Percentiles rank a stretch among this genome's conserved stretches.
Evolutionary conservation across 1,140 invertebrate genomes (phyloP).

Genomic region (Magallana gigas): DNA sequence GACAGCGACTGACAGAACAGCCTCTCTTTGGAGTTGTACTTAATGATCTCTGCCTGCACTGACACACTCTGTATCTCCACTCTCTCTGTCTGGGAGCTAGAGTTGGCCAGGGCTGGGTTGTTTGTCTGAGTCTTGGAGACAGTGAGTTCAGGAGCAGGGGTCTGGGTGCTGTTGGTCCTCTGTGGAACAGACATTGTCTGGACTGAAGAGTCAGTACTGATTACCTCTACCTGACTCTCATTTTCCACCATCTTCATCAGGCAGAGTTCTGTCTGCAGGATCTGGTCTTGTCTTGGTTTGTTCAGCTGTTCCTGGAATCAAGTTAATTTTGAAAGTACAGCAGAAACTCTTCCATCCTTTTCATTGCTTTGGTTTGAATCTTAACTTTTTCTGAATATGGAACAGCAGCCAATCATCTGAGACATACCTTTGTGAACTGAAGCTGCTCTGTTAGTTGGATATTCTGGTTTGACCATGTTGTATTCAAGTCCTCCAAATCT

Average conservation of each 20-base stretch:
- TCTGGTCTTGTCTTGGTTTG: conserved; percentile 39
- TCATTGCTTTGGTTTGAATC: too few species aligned
- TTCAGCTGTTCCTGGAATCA: conserved; percentile 46
- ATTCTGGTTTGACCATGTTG: conserved; percentile 55
- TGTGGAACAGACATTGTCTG: conserved; percentile 35
- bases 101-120: conserved; percentile 43
- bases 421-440: conserved; percentile 39
- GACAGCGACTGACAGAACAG: not conserved
- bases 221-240: conserved; percentile 38
- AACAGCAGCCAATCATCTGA: not conserved
- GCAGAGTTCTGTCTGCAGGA: conserved; percentile 31
- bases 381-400: too few species aligned
- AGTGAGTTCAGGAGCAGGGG: conserved; percentile 13
- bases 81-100: conserved; percentile 29
- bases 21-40: conserved; percentile 26
- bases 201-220: conserved; percentile 14
- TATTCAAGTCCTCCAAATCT: conserved; percentile 52
- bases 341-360: too few species aligned
- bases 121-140: conserved; percentile 43
- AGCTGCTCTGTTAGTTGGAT: conserved; percentile 40
- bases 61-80: not conserved
- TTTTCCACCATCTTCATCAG: conserved; percentile 31
- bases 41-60: conserved; percentile 13
- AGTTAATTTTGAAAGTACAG: not conserved
- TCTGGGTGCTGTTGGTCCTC: conserved; percentile 1